Base-by-base conservation (phyloP, 1,140 invertebrate genomes). In the Colletes gigas region DNA sequence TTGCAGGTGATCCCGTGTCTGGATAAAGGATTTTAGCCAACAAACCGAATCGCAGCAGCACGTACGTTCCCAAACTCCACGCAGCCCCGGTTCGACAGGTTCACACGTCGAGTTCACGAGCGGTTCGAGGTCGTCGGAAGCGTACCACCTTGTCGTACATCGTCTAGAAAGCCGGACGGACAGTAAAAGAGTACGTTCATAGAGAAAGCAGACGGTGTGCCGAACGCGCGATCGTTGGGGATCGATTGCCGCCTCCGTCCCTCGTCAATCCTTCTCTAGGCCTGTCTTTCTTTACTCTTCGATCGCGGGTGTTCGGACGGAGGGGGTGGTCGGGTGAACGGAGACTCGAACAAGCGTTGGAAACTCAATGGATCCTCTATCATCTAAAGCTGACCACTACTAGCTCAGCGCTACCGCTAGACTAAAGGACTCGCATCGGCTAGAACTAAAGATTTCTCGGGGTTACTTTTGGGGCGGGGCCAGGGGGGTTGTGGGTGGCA, bases 381-480 rank as follows among this genome's bases (percentile, higher is more conserved):
- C 63, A 82, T 85, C 83, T 85, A 84, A 55, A n/a, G 12, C 21
- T 54, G 60, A 57, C 41, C 57, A 39, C 74, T 81, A 81, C 78
- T 81, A 71, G 39, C 44, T 81, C 75, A 55, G 57, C 68, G 80
- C 81, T 82, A 82, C 75, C 78, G 68, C 75, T 82, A 82, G 19
- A 71, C 76, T 79, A 67, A 30, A 67, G n/a, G 65, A 67, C 44
- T 21, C 44, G 44, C n/a, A 50, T 67, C 19, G 68, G 15, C 17
- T 30, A n/a, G 39, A 55, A 55, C 69, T 63, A 77, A 30, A 41
- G 57, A 41, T 70, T 19, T 63, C n/a, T 55, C 67, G 47, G 14
- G 39, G 39, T 71, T 54, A 72, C 69, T 72, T 12, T 63, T 30
- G 30, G 69, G 59, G 77, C 9, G 68, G 57, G 55, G n/a, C 30